Evolutionary conservation across 2,113 vertebrate species (phyloP).

Genomic region (Haemorhous mexicanus): DNA sequence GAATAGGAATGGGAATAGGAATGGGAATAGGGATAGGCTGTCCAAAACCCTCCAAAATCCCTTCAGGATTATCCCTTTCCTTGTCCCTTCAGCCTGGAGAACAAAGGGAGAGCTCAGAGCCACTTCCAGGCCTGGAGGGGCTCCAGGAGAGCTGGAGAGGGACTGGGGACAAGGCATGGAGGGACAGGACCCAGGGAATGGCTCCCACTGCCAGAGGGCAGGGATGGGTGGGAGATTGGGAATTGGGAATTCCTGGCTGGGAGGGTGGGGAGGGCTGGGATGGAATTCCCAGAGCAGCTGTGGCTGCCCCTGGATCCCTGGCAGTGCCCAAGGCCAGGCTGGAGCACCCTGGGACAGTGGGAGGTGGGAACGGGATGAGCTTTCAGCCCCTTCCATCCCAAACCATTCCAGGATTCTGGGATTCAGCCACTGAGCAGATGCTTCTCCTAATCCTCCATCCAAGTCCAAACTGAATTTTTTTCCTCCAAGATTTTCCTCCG

Average conservation of each 20-base stretch:
- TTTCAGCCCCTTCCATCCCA: background rate
- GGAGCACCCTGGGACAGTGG: background rate
- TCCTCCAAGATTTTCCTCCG: background rate
- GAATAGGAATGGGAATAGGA: accelerated
- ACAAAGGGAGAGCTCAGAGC: background rate
- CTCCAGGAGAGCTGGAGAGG: background rate
- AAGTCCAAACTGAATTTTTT: background rate
- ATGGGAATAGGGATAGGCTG: background rate
- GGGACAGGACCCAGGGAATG: background rate
- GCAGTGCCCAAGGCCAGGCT: accelerated
- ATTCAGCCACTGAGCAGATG: background rate
- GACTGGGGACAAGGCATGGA: background rate
- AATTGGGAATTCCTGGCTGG: background rate
- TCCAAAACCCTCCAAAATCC: background rate
- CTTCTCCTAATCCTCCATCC: background rate
- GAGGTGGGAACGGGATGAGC: background rate
- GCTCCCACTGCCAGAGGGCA: background rate
- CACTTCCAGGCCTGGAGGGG: background rate
- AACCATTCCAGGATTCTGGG: background rate
- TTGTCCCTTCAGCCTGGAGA: background rate
- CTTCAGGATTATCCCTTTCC: background rate
- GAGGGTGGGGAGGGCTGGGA: background rate
- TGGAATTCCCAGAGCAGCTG: background rate
- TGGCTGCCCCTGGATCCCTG: background rate
- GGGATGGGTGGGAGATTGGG: background rate